These are phyloP conservation scores for Limnephilus auricula DNA, from an alignment of 2,888 invertebrate species.

Conservation along the genomic window DNA sequence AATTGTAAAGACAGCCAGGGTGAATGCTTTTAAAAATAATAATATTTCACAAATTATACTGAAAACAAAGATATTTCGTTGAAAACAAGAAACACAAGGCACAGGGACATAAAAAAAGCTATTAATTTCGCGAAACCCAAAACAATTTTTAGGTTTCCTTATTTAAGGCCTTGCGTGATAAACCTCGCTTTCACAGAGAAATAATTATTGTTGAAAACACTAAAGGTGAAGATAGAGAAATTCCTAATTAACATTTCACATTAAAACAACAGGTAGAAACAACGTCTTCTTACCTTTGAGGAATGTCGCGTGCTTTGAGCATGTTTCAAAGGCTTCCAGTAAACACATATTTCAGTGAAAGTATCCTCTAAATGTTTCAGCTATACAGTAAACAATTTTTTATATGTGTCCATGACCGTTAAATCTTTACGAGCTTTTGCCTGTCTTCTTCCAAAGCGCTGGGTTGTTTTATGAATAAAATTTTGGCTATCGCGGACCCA, in stretches of 20 bases:
- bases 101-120: not conserved
- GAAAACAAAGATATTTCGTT: not conserved
- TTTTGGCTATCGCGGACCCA: not conserved
- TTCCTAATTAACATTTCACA: conserved; percentile 11
- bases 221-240: not conserved
- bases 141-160: not conserved
- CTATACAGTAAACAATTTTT: conserved; percentile 23
- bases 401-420: conserved; percentile 34
- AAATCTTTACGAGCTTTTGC: conserved; percentile 32
- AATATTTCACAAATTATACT: not conserved
- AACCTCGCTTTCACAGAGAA: not conserved
- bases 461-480: conserved; percentile 12
- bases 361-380: conserved; percentile 28
- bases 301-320: not conserved
- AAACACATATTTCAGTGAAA: conserved; percentile 36
- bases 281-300: not conserved
- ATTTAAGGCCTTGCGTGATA: not conserved
- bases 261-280: conserved; percentile 4
- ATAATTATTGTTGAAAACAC: not conserved
- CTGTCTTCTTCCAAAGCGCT: conserved; percentile 11
- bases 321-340: not conserved
- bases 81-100: not conserved
- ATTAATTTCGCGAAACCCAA: not conserved
- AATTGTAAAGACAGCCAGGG: not conserved
- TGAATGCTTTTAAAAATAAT: not conserved